phyloP scores from a whole-genome alignment of 2,888 invertebrate genomes.

The Agriopis leucophaearia region DNA sequence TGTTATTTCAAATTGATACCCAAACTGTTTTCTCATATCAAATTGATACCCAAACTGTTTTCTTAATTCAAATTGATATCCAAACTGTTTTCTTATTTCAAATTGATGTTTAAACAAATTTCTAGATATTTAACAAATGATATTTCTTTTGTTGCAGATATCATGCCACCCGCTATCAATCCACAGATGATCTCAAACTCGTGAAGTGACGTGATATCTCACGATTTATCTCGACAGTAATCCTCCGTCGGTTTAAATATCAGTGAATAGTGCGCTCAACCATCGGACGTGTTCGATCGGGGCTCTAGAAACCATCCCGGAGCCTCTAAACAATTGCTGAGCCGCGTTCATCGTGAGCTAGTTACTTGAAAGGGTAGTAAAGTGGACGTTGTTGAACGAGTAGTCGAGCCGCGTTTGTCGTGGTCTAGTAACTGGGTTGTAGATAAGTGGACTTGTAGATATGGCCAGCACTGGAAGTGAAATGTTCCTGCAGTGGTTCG shows the following conservation, averaged over 20 bases:
- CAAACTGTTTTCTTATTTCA: too few species aligned
- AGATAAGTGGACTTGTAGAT: slow-evolving; percentile 59
- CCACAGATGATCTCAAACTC: slow-evolving; percentile 60
- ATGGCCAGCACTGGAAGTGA: slow-evolving; percentile 93
- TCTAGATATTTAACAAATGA: slow-evolving; percentile 48
- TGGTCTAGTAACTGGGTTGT: slow-evolving; percentile 46
- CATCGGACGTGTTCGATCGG: slow-evolving; percentile 55
- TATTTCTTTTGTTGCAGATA: slow-evolving; percentile 72
- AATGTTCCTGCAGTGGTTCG: slow-evolving; percentile 96
- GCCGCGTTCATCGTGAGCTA: slow-evolving; percentile 33
- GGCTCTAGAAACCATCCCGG: slow-evolving; percentile 49
- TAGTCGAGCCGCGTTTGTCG: slow-evolving; percentile 23
- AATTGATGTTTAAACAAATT: background rate
- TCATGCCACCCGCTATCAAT: slow-evolving; percentile 76
- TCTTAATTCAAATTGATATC: too few species aligned
- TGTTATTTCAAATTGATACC: too few species aligned
- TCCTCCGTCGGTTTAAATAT: slow-evolving; percentile 43
- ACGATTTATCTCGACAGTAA: slow-evolving; percentile 42
- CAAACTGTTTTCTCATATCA: too few species aligned
- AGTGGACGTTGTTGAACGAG: slow-evolving; percentile 54
- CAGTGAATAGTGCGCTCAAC: slow-evolving; percentile 53
- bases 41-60: too few species aligned
- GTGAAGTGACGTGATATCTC: slow-evolving; percentile 54
- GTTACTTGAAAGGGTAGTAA: slow-evolving; percentile 49
- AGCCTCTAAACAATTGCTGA: slow-evolving; percentile 32